Evolutionary conservation across 2,797 vertebrate genomes (phyloP).

Genomic region (Octomys mimax): DNA sequence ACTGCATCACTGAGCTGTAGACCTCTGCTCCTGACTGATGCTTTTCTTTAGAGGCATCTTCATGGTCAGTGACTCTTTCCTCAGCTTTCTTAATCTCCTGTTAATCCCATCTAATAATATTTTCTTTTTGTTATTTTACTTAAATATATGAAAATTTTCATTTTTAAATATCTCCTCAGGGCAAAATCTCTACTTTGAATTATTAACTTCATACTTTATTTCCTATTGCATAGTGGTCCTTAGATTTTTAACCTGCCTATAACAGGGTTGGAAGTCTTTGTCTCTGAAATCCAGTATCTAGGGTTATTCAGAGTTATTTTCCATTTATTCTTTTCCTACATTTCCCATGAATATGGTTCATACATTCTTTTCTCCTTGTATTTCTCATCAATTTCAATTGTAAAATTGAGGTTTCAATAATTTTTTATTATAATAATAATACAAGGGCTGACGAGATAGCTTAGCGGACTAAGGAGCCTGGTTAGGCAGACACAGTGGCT

Average conservation of each 20-base stretch:
- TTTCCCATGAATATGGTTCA: background rate
- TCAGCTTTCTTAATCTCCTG: background rate
- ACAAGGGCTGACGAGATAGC: too few relatives aligned
- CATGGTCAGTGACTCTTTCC: too few relatives aligned
- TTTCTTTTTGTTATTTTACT: background rate
- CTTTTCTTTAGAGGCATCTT: too few relatives aligned
- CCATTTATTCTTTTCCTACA: background rate
- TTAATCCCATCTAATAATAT: background rate
- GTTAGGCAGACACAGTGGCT: too few relatives aligned
- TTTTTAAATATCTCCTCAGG: too few relatives aligned
- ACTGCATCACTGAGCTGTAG: too few relatives aligned
- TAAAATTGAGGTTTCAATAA: background rate
- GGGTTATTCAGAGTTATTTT: background rate
- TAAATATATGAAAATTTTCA: background rate
- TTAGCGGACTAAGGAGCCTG: too few relatives aligned
- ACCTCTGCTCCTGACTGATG: too few relatives aligned
- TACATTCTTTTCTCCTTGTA: background rate
- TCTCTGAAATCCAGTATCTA: background rate
- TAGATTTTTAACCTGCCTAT: background rate
- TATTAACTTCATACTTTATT: background rate
- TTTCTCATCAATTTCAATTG: background rate
- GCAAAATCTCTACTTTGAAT: too few relatives aligned
- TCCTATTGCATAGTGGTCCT: background rate
- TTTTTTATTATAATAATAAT: too few relatives aligned
- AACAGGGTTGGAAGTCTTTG: background rate